Evolutionary conservation across 1,140 invertebrate species (phyloP).

Genomic region (Piezodorus guildinii): DNA sequence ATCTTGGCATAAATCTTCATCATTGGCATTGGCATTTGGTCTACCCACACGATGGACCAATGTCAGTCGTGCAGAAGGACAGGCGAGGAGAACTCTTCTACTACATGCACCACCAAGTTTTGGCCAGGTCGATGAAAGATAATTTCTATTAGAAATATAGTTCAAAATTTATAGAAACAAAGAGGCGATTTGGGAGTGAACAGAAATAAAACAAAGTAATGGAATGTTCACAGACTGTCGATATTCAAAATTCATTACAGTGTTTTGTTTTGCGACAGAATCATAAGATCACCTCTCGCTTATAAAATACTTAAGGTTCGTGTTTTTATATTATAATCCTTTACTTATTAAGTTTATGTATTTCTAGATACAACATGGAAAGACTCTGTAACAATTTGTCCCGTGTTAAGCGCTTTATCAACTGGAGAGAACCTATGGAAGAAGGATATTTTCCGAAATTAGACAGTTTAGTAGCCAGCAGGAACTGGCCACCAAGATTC

Average conservation of each 20-base stretch:
- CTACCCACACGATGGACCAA: constrained; percentile 43
- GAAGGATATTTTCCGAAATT: constrained; percentile 63
- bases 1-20: constrained; percentile 40
- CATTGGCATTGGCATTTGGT: constrained; percentile 66
- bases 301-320: no score
- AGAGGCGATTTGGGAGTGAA: no score
- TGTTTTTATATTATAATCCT: no score
- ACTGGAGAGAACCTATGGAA: constrained; percentile 48
- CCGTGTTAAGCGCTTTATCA: constrained; percentile 44
- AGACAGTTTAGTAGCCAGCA: constrained; percentile 49
- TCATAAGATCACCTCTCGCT: no score
- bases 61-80: constrained; percentile 44
- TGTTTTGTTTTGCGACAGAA: no score
- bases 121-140: constrained; percentile 30
- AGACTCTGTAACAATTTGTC: constrained; percentile 48
- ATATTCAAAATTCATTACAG: no score
- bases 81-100: constrained; percentile 59
- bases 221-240: no score
- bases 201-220: no score
- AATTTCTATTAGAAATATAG: no score
- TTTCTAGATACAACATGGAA: constrained; percentile 53
- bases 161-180: no score
- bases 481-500: constrained; percentile 49
- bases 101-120: constrained; percentile 60
- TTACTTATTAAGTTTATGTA: not conserved